Percentiles rank a stretch among this genome's conserved stretches.
phyloP scores from a whole-genome alignment of 2,888 invertebrate species.

The Chorisops tibialis region DNA sequence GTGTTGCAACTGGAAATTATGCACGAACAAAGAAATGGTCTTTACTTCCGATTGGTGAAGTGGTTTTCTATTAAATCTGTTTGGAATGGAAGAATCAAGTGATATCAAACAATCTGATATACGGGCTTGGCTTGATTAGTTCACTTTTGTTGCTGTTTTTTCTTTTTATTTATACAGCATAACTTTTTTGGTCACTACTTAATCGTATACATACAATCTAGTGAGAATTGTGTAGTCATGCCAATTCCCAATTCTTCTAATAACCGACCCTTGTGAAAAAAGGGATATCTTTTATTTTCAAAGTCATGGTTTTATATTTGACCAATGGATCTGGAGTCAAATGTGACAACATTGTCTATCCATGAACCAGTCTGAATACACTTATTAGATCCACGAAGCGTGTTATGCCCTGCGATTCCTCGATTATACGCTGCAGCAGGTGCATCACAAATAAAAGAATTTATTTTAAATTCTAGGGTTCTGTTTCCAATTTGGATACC shows the following conservation, averaged over 20 bases:
- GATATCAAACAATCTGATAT: constrained; percentile 20
- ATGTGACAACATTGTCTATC: constrained; percentile 1
- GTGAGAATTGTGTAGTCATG: neutral
- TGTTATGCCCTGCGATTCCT: neutral
- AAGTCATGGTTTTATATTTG: constrained; percentile 7
- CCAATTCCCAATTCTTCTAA: neutral
- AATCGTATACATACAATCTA: neutral
- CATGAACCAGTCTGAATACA: constrained; percentile 4
- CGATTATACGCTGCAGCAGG: neutral
- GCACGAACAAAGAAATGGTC: too few species aligned
- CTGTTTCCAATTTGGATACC: neutral
- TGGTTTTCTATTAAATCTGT: constrained; percentile 29
- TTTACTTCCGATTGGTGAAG: too few species aligned
- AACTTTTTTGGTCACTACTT: neutral
- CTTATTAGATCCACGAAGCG: neutral
- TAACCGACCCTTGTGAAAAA: constrained; percentile 12
- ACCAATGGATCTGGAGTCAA: neutral
- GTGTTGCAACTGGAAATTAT: too few species aligned
- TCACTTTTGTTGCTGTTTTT: neutral
- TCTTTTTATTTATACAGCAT: too few species aligned
- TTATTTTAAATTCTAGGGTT: neutral
- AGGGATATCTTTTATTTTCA: neutral
- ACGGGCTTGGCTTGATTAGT: neutral
- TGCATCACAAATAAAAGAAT: neutral
- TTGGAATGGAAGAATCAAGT: constrained; percentile 16